Evolutionary conservation across 2,888 invertebrate genomes (phyloP), one percentile per base, ranked within the genome.

Genomic region (Lasioglossum pauxillum): DNA sequence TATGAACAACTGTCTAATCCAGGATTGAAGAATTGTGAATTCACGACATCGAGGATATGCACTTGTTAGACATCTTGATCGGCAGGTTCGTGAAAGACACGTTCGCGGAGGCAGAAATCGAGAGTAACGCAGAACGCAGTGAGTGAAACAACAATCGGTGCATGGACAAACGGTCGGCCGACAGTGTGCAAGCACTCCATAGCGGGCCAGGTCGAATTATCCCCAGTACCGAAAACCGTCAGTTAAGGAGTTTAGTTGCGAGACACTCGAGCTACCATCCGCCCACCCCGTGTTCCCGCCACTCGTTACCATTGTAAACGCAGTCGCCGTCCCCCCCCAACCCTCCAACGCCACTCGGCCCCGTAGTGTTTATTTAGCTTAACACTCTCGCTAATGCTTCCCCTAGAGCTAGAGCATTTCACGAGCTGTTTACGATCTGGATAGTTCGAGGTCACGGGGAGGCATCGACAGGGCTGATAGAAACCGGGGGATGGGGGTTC

Each of bases 311-410:
- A 91, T 91, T 91, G 90, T 91, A 92, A 89, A 89, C 90, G 84
- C 85, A 73, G 73, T 8, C 49, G 19, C 5, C 46, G 16, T 0
- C 16, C 5, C 2, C 19, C 2, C 0, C 1, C 23, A 4, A 35
- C 19, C 49, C 49, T 7, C 49, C 23, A 5, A 44, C 41, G 67
- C 83, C 76, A 75, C 57, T 76, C 57, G 41, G 23, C 19, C 46
- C 77, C 75, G 78, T 88, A 92, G 91, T 92, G 93, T 93, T 94
- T 93, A 93, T 93, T 93, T 92, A 93, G 92, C 91, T 92, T 92
- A 93, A 93, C 93, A 92, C 93, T 93, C 88, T 93, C 88, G 91
- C 91, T 93, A 93, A 91, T 92, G 93, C 92, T 90, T 88, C 87
- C 89, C 87, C 86, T 82, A 75, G 91, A 80, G 86, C 85, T 83